Percentiles rank a stretch among this genome's conserved stretches.
phyloP scores from a whole-genome alignment of 2,888 invertebrate genomes.

The Platycheirus albimanus region DNA sequence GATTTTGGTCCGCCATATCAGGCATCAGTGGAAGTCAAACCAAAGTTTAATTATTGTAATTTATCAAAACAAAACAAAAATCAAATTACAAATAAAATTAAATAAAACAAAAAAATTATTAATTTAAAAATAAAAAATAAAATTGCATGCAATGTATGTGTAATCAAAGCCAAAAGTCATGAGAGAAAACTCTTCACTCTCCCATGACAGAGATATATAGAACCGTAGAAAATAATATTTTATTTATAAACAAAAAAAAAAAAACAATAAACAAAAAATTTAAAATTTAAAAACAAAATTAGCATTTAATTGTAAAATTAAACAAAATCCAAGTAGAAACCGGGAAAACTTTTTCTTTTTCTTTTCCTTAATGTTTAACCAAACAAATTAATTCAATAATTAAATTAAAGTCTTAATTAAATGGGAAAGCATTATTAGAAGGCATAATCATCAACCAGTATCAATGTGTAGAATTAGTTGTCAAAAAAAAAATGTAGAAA shows the following conservation, averaged over 20 bases:
- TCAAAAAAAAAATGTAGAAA: conserved; percentile 7
- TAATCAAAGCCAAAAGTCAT: conserved; percentile 73
- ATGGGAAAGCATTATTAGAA: conserved; percentile 28
- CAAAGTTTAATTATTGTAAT: conserved; percentile 73
- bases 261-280: too few species aligned
- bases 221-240: conserved; percentile 60
- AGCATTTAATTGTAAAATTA: conserved; percentile 66
- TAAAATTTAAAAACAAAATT: too few species aligned
- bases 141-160: conserved; percentile 74
- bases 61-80: conserved; percentile 18
- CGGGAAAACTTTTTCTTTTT: neutral
- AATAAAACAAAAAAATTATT: conserved; percentile 45
- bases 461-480: conserved; percentile 40
- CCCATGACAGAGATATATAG: conserved; percentile 51
- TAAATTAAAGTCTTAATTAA: conserved; percentile 48
- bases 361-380: conserved; percentile 22
- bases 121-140: conserved; percentile 39
- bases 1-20: conserved; percentile 79
- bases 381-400: conserved; percentile 54
- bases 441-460: conserved; percentile 33
- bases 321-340: conserved; percentile 26
- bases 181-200: conserved; percentile 31
- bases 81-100: conserved; percentile 22
- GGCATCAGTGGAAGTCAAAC: conserved; percentile 72
- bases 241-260: conserved; percentile 59